Evolutionary conservation across 2,888 invertebrate genomes (phyloP).

Genomic region (Cheilosia urbana): DNA sequence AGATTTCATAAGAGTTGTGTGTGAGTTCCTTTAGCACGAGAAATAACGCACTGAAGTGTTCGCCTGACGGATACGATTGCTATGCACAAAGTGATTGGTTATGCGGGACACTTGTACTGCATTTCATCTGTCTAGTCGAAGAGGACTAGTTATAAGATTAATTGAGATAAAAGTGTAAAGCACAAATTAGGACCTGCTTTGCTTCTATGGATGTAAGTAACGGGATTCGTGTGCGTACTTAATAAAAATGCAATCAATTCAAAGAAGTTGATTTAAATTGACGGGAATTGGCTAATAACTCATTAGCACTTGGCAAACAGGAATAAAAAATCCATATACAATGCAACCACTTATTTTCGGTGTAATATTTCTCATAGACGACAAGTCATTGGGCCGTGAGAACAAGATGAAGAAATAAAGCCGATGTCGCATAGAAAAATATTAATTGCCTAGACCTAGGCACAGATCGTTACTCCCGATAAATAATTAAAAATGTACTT

Average conservation of each 20-base stretch:
- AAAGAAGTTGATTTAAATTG: neutral
- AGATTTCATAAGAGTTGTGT: conserved; percentile 34
- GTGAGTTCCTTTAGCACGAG: conserved; percentile 6
- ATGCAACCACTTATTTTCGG: neutral
- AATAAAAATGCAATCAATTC: neutral
- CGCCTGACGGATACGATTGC: conserved; percentile 7
- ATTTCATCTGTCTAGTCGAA: no score
- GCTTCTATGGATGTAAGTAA: neutral
- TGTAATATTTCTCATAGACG: neutral
- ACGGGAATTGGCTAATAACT: neutral
- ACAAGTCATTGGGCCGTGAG: conserved; percentile 15
- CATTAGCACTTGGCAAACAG: neutral
- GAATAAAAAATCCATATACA: neutral
- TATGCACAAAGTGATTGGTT: neutral
- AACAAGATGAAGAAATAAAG: conserved; percentile 11
- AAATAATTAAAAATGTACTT: conserved; percentile 30
- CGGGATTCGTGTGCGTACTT: neutral
- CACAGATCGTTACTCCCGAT: conserved; percentile 27
- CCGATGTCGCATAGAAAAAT: conserved; percentile 27
- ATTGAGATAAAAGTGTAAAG: no score
- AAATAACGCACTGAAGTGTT: conserved; percentile 46
- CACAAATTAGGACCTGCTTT: neutral
- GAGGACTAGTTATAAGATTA: no score
- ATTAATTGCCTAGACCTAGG: conserved; percentile 21
- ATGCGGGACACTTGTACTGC: neutral